Evolutionary conservation across 2,888 invertebrate genomes (phyloP), one percentile per base, ranked within the genome.

Genomic region (Acanthosepion lycidas): DNA sequence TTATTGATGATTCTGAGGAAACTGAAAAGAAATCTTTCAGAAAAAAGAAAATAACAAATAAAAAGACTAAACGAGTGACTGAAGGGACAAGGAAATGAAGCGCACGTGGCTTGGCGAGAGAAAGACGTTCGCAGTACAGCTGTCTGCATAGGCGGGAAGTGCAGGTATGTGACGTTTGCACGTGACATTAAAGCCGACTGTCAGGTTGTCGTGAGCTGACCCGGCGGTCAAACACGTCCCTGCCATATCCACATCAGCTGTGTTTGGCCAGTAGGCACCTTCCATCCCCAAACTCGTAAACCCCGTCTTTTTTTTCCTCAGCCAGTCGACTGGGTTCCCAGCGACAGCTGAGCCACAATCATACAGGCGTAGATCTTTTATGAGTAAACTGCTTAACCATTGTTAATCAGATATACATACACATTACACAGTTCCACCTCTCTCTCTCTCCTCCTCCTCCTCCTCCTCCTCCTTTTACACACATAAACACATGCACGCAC

Each of bases 201-300:
- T 78, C 78, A 78, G 78, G 78, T 78, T 12, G 78, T 15, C 78
- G 78, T 78, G n/a, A 78, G 78, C 78, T 78, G 78, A 78, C 78
- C 78, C 78, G n/a, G 78, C n/a, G 78, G n/a, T 33, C 78, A 78
- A 78, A 78, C 78, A 78, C n/a, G 78, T 78, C 78, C 78, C 78
- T 78, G 78, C 5, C 78, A 78, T 78, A 78, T 78, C 78, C 78
- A 78, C 78, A 78, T 78, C 78, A 78, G 78, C 78, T 78, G 78
- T 78, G n/a, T 78, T 78, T 78, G 78, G 33, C n/a, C n/a, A 78
- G n/a, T 78, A 78, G 78, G 33, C n/a, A 78, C 78, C 78, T 12
- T 9, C 78, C 78, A n/a, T 78, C n/a, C 78, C n/a, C 78, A 78
- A 78, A 78, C 78, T n/a, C 15, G 33, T n/a, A 78, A n/a, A 78